A percentile compares a stretch with the other conserved stretches of the same genome.
Evolutionary conservation across 2,888 invertebrate species (phyloP).

Genomic region (Leistus spinibarbis): DNA sequence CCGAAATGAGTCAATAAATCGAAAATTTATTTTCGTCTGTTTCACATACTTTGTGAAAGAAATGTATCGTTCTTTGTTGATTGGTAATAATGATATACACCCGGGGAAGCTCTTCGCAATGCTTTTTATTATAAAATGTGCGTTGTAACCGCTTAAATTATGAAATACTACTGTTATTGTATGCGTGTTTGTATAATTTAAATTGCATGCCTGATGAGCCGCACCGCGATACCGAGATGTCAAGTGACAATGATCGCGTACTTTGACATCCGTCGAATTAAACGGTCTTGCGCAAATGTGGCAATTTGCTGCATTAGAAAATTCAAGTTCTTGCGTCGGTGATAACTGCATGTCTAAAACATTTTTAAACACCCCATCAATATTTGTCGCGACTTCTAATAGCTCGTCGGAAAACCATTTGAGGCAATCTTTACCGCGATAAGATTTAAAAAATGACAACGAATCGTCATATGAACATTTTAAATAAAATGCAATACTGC

Average conservation of each 20-base stretch:
- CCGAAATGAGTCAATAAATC: neutral
- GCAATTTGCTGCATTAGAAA: constrained; percentile 38
- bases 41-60: constrained; percentile 36
- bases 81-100: constrained; percentile 35
- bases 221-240: constrained; percentile 41
- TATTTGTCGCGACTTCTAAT: too few species aligned
- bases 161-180: constrained; percentile 50
- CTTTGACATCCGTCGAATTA: constrained; percentile 15
- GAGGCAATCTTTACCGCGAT: too few species aligned
- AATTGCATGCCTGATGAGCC: constrained; percentile 41
- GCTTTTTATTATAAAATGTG: constrained; percentile 47
- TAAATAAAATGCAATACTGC: too few species aligned
- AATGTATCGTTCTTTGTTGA: constrained; percentile 26
- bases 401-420: too few species aligned
- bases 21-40: too few species aligned
- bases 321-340: neutral
- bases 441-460: too few species aligned
- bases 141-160: constrained; percentile 48
- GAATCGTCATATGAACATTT: too few species aligned
- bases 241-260: constrained; percentile 42
- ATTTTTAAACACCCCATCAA: too few species aligned
- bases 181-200: constrained; percentile 40
- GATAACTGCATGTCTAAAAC: too few species aligned
- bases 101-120: constrained; percentile 41
- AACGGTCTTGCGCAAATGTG: constrained; percentile 4